phyloP scores from a whole-genome alignment of 2,888 invertebrate genomes.

The Troides oblongomaculatus region DNA sequence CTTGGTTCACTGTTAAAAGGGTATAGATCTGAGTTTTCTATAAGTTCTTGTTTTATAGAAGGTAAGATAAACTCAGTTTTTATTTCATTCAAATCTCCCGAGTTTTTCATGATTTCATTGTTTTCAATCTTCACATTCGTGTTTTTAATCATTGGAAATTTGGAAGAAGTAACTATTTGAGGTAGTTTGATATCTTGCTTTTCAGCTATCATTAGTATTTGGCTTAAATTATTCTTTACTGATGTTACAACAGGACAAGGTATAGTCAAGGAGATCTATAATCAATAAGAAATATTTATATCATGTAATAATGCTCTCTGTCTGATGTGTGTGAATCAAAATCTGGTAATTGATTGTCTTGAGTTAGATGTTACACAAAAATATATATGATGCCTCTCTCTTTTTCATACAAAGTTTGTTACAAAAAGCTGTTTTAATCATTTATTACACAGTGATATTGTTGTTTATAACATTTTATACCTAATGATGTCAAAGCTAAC shows the following conservation, averaged over 20 bases:
- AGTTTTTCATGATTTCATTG: neutral
- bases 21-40: neutral
- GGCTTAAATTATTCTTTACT: constrained; percentile 48
- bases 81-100: neutral
- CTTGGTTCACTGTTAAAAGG: constrained; percentile 25
- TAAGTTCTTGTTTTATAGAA: constrained; percentile 4
- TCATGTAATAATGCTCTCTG: no score
- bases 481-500: no score
- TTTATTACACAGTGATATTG: no score
- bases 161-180: constrained; percentile 26
- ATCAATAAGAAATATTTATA: constrained; percentile 1
- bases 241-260: constrained; percentile 48
- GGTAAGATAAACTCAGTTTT: constrained; percentile 5
- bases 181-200: constrained; percentile 47
- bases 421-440: no score
- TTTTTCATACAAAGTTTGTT: neutral
- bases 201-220: constrained; percentile 49
- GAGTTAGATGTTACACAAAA: no score
- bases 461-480: no score
- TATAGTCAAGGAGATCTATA: constrained; percentile 54
- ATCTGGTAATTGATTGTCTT: no score
- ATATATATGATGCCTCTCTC: neutral
- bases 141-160: neutral
- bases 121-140: constrained; percentile 3
- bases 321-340: no score